Base-by-base conservation (phyloP, 1,140 invertebrate genomes). In the Macrobrachium rosenbergii region DNA sequence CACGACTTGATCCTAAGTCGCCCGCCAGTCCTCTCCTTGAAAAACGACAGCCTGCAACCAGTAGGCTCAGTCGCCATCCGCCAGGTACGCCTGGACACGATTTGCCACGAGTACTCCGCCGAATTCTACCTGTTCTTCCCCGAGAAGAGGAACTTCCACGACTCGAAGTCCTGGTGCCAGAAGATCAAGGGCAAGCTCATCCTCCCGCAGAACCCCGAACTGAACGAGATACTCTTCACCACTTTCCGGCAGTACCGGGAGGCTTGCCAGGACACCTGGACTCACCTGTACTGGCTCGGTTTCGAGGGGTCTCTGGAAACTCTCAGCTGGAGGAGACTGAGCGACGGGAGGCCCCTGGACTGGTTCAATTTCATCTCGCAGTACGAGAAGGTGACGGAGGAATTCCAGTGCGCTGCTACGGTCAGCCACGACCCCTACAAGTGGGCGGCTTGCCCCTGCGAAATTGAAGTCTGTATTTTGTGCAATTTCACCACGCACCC, bases 231-330 rank as follows among this genome's bases (percentile, higher is more conserved):
- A n/a, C 64, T 87, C 59, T 87, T 81, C 21, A 59, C 82, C 67
- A 73, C 16, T 16, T 81, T 87, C 37, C 19, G 60, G 10, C 23
- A 16, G 0, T 81, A 87, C 59, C 81, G 81, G 58, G 85, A 87
- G 8, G 64, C 58, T 2, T 87, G 85, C 21, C 37, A 62, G 21
- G 78, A 87, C 14, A 81, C 75, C 19, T 87, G 85, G 85, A 87
- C 78, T 3, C 72, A 87, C 58, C 69, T 87, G 8, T 87, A 45
- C 78, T 87, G 85, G 85, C 79, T 87, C 28, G 85, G 85, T n/a
- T 23, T 59, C 0, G 19, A 45, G 12, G 85, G 78, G 0, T 28
- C 81, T 43, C 28, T 81, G 2, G 72, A 64, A 19, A 82, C 58
- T 0, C 21, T 64, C 3, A 23, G 12, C 28, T 87, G 85, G 85